phyloP scores from a whole-genome alignment of 2,888 invertebrate genomes.

The Drosophila pseudotakahashii region DNA sequence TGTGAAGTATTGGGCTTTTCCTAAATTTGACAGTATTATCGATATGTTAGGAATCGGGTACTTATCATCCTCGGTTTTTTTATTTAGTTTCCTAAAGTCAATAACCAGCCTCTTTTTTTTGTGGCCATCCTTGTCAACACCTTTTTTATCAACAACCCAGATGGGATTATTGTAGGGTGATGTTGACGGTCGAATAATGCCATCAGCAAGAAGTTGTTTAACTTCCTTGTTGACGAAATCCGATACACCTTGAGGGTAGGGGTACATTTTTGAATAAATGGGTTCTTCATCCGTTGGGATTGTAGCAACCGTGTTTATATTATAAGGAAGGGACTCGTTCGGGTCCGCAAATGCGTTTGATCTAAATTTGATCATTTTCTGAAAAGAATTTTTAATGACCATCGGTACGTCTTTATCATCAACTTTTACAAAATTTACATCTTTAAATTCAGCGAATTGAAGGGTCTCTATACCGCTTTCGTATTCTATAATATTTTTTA shows the following conservation, averaged over 20 bases:
- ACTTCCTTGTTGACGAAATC: too few relatives aligned
- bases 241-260: background rate
- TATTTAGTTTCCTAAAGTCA: background rate
- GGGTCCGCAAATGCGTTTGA: background rate
- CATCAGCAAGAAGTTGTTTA: background rate
- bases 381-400: background rate
- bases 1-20: background rate
- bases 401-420: background rate
- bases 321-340: background rate
- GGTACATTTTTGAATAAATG: background rate
- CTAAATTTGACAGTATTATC: slow-evolving; percentile 1
- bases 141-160: background rate
- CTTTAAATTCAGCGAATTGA: background rate
- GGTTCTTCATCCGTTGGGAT: background rate
- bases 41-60: too few relatives aligned
- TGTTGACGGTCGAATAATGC: background rate
- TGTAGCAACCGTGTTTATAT: background rate
- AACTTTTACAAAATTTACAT: background rate
- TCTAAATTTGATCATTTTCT: background rate
- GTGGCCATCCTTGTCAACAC: background rate
- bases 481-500: slow-evolving; percentile 1
- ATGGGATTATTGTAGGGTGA: background rate
- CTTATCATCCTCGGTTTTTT: too few relatives aligned
- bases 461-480: background rate
- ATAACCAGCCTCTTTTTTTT: slow-evolving; percentile 1